Base-by-base conservation (phyloP, 2,113 vertebrate genomes). In the Aphyosemion australe region DNA sequence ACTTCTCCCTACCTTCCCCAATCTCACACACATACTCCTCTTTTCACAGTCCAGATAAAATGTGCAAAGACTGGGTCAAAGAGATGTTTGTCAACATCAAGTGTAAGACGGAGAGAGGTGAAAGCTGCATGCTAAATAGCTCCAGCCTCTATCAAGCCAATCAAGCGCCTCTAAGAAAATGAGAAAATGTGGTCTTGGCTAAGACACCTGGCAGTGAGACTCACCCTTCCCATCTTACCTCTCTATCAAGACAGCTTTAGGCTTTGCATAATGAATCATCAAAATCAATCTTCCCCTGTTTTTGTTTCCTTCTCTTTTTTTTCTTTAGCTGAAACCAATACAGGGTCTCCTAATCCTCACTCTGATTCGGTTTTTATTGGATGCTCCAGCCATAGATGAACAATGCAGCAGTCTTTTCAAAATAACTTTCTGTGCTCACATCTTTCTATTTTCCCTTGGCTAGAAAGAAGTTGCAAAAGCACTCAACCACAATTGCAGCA, bases 11-110 rank as follows among this genome's bases (percentile, higher is more conserved):
- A 8, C 34, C 43, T 42, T 62, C n/a, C 26, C 45, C 12, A 6
- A 19, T 31, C 20, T 21, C 12, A 6, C 68, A 52, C 65, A 65
- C 61, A 58, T 20, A 11, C 20, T 46, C 46, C 78, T 43, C 46
- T 74, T 76, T 69, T 82, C 64, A 65, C 49, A 48, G 73, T 73
- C 77, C 66, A 69, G 76, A 70, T 73, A 68, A 84, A 78, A 85
- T 81, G 67, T 78, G 81, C 87, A 78, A 71, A 80, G 80, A 70
- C 68, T 47, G 62, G 85, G 89, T 90, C 88, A 92, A 92, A 91
- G 89, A 76, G 88, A 90, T 88, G 90, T 88, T 92, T 91, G 91
- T 92, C 88, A 85, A 88, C 83, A 90, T 90, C 83, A 86, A 84
- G 87, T 82, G 88, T 83, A 85, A 87, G 72, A 76, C 70, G 59